Base-by-base conservation (phyloP, 1,140 invertebrate species). In the Drosophila burlai region DNA sequence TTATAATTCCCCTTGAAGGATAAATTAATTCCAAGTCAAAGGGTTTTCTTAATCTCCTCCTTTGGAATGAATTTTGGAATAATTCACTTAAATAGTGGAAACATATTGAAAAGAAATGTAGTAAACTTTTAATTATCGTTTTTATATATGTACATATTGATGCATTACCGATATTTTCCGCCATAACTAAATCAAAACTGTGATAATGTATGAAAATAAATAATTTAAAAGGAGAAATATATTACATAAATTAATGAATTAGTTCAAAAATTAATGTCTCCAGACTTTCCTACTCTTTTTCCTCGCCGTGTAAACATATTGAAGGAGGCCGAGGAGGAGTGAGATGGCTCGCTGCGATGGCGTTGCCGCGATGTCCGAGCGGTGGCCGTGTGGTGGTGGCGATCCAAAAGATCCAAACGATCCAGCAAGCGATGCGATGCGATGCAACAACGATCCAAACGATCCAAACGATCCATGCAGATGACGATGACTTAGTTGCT, bases 401-500 rank as follows among this genome's bases (percentile, higher is more conserved):
- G 36, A 57, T 57, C 38, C 54, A 57, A 57, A 40, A 40, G 54
- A 57, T 57, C 36, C 54, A 55, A 55, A 55, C 54, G 54, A 54
- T 38, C 52, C 52, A 16, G 11, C 66, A 31, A 62, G 29, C 45
- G 62, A 29, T 24, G 24, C 24, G 24, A 24, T 29, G 29, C 29
- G 29, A 66, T 47, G 52, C 52, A 55, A 36, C 73, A 63, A 47
- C 49, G 58, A 75, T 62, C 49, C 49, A 36, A 46, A 65, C 54
- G 71, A 71, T 73, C 52, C 71, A 77, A 46, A 65, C 54, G 71
- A 71, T 73, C 52, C 71, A 77, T 77, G 62, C 79, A 74, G 67
- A 74, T 85, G 83, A 75, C 74, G 83, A 83, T 90, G 85, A 90
- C 86, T 90, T 90, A 90, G 85, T 85, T 90, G 85, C 46, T 49